Evolutionary conservation across 1,140 invertebrate genomes (phyloP).

Genomic region (Drosophila fuyamai): DNA sequence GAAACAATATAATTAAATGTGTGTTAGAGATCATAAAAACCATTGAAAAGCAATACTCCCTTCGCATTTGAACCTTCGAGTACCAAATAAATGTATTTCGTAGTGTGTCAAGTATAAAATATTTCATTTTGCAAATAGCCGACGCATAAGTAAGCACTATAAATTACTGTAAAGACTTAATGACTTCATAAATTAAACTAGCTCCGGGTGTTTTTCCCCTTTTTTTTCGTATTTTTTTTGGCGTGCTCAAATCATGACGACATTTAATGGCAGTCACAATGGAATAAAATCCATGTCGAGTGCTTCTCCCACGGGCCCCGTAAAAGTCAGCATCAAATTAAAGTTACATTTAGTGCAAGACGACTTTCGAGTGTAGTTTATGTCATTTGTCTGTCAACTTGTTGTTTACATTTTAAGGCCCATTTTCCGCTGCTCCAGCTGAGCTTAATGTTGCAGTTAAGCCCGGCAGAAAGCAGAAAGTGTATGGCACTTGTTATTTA

Average conservation of each 20-base stretch:
- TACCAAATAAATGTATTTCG: not conserved
- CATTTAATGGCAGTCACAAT: conserved; percentile 39
- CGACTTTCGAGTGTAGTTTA: conserved; percentile 44
- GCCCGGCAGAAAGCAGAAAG: conserved; percentile 18
- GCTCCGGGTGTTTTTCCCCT: not conserved
- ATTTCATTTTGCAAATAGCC: conserved; percentile 13
- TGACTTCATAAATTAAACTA: conserved; percentile 42
- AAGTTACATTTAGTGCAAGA: conserved; percentile 41
- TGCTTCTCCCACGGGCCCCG: conserved; percentile 3
- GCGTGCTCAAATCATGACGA: conserved; percentile 13
- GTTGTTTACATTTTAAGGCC: conserved; percentile 47
- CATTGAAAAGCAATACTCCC: not conserved
- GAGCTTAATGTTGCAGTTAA: conserved; percentile 46
- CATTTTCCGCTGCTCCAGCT: conserved; percentile 42
- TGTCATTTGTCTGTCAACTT: conserved; percentile 45
- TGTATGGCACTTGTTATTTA: conserved; percentile 40
- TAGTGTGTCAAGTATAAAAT: not conserved
- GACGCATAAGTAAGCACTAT: conserved; percentile 8
- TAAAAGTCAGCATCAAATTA: conserved; percentile 25
- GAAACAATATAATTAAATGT: too few relatives aligned
- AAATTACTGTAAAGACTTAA: conserved; percentile 34
- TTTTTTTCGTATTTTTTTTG: not conserved
- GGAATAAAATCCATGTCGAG: conserved; percentile 38
- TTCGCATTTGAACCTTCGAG: not conserved
- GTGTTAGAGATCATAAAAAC: too few relatives aligned